Evolutionary conservation across 2,113 vertebrate genomes (phyloP), one percentile per base, ranked within the genome.

Genomic region (Gambusia affinis): DNA sequence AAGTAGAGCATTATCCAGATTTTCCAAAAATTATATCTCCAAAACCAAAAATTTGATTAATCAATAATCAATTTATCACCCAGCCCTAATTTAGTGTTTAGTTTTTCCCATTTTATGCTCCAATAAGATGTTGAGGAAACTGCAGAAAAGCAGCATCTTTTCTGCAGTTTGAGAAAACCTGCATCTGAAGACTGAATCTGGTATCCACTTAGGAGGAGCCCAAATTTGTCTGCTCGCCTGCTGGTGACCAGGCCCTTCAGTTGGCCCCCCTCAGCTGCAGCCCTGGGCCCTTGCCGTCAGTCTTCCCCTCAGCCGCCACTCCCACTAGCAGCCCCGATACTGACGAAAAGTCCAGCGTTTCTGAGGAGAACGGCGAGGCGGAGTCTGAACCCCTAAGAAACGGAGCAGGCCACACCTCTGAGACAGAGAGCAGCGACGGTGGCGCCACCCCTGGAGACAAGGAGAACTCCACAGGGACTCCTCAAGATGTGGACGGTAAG

Each of bases 311-410:
- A n/a, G 19, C 72, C 67, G 35, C 85, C 11, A 61, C 76, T 29
- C 73, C 73, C 0, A 73, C 80, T 51, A 29, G 73, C 60, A 81
- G 91, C 84, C 91, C 85, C 0, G 73, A 86, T 11, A 92, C 94
- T n/a, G 91, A 92, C 68, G 94, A 72, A n/a, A 91, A 81, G 63
- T 37, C 5, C 80, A 81, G 66, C 7, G 15, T 83, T 39, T 79
- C 92, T 15, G 97, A 98, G 78, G 96, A 98, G 84, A 98, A 98
- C 0, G 97, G 96, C 0, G 97, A 99, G 80, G 81, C 90, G 3
- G 97, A 96, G 57, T 27, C 85, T 1, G 98, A 98, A 78, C 92
- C 93, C 0, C 82, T 97, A 57, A 95, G 94, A n/a, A 98, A 98
- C 0, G 97, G 97, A 0, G 96, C 96, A 0, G 96, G 96, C 63